Evolutionary conservation across 2,797 vertebrate genomes (phyloP).

Genomic region (Tangara arthus): DNA sequence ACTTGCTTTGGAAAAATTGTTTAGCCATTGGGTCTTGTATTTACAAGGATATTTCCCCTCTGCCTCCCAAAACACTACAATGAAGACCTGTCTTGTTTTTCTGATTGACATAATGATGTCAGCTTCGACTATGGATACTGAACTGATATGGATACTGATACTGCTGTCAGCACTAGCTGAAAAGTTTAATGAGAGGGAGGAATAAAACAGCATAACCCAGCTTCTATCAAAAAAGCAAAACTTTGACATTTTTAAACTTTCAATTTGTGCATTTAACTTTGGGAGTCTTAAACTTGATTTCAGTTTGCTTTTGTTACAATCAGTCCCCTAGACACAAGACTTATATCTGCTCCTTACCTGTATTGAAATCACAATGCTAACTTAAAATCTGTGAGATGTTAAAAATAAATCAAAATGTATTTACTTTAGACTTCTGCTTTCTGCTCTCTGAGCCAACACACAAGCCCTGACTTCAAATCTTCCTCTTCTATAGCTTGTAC

Average conservation of each 20-base stretch:
- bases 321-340: not conserved
- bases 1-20: not conserved
- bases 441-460: not conserved
- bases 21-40: not conserved
- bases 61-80: not conserved
- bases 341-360: not conserved
- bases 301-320: not conserved
- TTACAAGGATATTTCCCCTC: not conserved
- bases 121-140: not conserved
- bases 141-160: not conserved
- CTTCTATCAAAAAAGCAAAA: not conserved
- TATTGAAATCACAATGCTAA: not conserved
- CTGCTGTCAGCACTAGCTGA: not conserved
- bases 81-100: not conserved
- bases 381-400: not conserved
- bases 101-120: not conserved
- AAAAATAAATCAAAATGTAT: not conserved
- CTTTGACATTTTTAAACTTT: not conserved
- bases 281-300: not conserved
- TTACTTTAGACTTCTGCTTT: not conserved
- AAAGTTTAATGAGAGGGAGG: not conserved
- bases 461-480: not conserved
- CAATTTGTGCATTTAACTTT: not conserved
- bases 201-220: not conserved
- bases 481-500: not conserved